Evolutionary conservation across 2,113 vertebrate genomes (phyloP).

Genomic region (Daubentonia madagascariensis): DNA sequence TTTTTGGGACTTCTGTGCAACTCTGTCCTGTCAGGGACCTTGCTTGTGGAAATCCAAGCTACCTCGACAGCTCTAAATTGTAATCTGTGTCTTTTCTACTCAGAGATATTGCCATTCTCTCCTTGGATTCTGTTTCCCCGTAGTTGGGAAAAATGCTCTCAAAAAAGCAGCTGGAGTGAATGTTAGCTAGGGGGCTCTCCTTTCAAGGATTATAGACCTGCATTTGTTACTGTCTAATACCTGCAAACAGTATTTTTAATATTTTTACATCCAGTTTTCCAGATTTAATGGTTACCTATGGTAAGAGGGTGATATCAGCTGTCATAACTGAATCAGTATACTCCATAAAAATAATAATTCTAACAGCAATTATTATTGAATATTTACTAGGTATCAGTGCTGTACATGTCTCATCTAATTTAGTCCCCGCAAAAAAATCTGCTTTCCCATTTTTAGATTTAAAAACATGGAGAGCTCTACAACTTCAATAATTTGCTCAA

Average conservation of each 20-base stretch:
- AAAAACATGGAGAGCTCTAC: neutral
- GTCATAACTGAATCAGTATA: neutral
- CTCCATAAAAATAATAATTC: neutral
- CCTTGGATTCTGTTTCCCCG: neutral
- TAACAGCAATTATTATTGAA: neutral
- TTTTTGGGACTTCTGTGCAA: neutral
- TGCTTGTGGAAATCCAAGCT: neutral
- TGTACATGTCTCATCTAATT: neutral
- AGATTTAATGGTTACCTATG: neutral
- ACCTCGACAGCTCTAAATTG: neutral
- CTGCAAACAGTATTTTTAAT: neutral
- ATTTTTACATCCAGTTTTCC: neutral
- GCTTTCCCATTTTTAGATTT: neutral
- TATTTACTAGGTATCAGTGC: neutral
- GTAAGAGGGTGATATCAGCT: neutral
- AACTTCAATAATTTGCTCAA: neutral
- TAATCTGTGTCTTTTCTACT: neutral
- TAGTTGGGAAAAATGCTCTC: neutral
- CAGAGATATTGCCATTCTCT: neutral
- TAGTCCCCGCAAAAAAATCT: neutral
- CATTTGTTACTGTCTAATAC: neutral
- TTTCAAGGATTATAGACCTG: neutral
- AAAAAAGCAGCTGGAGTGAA: neutral
- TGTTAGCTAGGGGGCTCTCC: neutral
- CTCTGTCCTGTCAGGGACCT: neutral